Evolutionary conservation across 2,113 vertebrate species (phyloP), one percentile per base, ranked within the genome.

Genomic region (Brachirus orientalis): DNA sequence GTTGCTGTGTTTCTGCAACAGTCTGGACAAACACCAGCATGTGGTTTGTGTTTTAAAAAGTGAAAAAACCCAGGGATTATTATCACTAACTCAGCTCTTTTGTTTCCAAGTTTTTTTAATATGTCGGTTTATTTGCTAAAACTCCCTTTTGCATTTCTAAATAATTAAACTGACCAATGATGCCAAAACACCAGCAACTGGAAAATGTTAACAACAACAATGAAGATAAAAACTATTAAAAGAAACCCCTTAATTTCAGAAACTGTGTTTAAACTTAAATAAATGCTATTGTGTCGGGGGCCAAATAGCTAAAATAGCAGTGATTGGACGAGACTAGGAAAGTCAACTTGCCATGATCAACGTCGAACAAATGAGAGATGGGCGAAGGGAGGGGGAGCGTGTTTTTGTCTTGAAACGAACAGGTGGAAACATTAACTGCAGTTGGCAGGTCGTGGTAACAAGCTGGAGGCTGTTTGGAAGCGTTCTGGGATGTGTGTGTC

Each of bases 391-490:
- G 55, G 3, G 18, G 1, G 54, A 17, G 54, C 2, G 7, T 55
- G 78, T 76, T 84, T 80, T 61, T 38, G 76, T 82, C 63, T 63
- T 77, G 61, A 61, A 45, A 72, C 13, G 70, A 86, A 89, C 87
- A 90, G 91, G 87, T 92, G 88, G 82, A 69, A 86, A 81, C 72
- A 56, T 78, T 82, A 88, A 84, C 66, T 41, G 61, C 79, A 75
- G 80, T 72, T 92, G 87, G 86, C 85, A 89, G 82, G 73, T 85
- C 71, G 67, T 36, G 53, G 78, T 75, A 76, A 84, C 73, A 79
- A 65, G 87, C 83, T 70, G 73, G 48, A 81, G 74, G 70, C 48
- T 36, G 80, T 80, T 64, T 72, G 64, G 66, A 75, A 53, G 60
- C 44, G 77, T 36, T 73, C 22, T 55, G 72, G 36, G 58, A 54